Percentiles rank a stretch among this genome's conserved stretches.
These are phyloP conservation scores for Adelphocoris suturalis DNA, from an alignment of 2,888 invertebrate genomes.

Conservation along the genomic window DNA sequence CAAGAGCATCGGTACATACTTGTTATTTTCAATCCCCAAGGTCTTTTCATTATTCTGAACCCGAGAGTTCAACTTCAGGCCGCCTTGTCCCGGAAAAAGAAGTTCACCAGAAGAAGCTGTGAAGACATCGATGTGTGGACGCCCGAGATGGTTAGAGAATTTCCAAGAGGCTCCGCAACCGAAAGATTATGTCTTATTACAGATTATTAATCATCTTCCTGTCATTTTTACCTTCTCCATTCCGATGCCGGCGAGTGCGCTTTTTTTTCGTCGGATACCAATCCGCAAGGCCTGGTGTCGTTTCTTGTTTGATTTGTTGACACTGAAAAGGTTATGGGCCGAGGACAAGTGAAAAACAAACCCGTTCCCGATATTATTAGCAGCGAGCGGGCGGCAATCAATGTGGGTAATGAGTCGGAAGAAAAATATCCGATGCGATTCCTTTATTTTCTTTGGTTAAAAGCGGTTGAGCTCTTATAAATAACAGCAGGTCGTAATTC, in stretches of 20 bases:
- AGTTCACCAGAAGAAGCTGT: background rate
- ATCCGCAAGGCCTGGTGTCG: background rate
- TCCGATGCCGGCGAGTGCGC: background rate
- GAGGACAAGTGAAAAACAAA: slow-evolving; percentile 9
- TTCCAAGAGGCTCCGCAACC: background rate
- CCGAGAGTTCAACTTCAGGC: too few relatives aligned
- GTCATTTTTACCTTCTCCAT: slow-evolving; percentile 21
- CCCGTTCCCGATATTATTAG: slow-evolving; percentile 14
- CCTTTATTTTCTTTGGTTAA: slow-evolving; percentile 19
- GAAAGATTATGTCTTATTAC: slow-evolving; percentile 57
- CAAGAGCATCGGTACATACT: too few relatives aligned
- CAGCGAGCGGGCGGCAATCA: background rate
- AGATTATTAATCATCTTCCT: slow-evolving; percentile 44
- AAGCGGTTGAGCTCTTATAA: background rate
- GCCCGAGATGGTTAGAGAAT: background rate
- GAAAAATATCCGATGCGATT: background rate
- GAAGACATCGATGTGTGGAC: background rate
- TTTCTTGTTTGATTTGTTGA: slow-evolving; percentile 19
- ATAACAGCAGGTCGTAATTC: slow-evolving; percentile 34
- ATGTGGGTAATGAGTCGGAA: background rate
- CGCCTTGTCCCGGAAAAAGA: too few relatives aligned
- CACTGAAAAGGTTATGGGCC: slow-evolving; percentile 18
- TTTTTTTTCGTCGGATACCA: background rate
- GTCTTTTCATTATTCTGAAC: too few relatives aligned
- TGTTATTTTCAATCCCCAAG: too few relatives aligned